Evolutionary conservation across 2,797 vertebrate species (phyloP).

Genomic region (Alosa sapidissima): DNA sequence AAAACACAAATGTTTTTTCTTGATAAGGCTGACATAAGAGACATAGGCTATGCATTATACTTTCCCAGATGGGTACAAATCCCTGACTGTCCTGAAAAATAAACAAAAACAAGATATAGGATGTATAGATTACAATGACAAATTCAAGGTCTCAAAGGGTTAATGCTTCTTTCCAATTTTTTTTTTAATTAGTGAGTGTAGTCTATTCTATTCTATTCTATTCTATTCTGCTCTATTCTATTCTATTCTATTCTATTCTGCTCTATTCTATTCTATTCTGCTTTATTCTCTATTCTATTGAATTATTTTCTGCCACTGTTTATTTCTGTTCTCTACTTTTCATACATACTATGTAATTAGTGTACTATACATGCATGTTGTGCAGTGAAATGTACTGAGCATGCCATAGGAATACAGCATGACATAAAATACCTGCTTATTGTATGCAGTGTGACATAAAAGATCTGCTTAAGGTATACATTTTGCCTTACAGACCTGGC

Average conservation of each 20-base stretch:
- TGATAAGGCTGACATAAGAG: too few relatives aligned
- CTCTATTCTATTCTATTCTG: background rate
- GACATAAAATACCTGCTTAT: background rate
- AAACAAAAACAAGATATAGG: too few relatives aligned
- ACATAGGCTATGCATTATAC: too few relatives aligned
- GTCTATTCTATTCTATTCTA: background rate
- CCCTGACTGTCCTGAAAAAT: too few relatives aligned
- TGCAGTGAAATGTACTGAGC: too few relatives aligned
- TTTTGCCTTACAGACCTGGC: constrained; percentile 81
- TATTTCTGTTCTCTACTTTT: background rate
- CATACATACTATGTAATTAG: background rate
- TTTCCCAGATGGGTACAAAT: too few relatives aligned
- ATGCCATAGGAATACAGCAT: background rate
- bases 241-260: background rate
- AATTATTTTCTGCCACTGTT: background rate
- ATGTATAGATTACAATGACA: too few relatives aligned
- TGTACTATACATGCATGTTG: too few relatives aligned
- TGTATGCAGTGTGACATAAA: background rate
- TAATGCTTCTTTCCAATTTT: too few relatives aligned
- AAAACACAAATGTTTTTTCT: too few relatives aligned
- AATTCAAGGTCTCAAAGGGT: too few relatives aligned
- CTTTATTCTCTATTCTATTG: background rate
- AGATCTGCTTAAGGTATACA: background rate
- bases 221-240: background rate
- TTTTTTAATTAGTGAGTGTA: too few relatives aligned